Conservation (phyloP, 2,888 invertebrate genomes). For the Drosophila vallismaia region DNA sequence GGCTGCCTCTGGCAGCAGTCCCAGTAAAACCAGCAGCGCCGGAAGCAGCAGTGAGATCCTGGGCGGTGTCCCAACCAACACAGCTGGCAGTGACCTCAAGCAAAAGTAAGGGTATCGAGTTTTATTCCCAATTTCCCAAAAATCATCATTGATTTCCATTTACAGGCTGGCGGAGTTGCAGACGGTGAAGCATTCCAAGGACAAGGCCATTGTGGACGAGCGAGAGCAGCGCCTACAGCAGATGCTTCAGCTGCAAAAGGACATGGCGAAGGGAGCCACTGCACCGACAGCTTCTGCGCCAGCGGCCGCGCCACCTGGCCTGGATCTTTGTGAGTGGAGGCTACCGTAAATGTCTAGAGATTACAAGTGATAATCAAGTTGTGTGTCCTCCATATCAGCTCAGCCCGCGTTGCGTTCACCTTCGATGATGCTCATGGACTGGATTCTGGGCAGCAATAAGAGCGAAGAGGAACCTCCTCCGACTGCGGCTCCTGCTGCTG, state of each 20-base stretch:
- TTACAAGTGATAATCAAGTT: background rate
- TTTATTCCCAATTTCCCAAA: background rate
- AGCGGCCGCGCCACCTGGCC: constrained; percentile 76
- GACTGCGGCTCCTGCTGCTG: background rate
- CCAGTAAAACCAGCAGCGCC: constrained; percentile 40
- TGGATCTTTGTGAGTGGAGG: constrained; percentile 87
- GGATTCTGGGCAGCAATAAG: constrained; percentile 89
- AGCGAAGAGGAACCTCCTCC: constrained; percentile 45
- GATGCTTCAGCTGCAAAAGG: constrained; percentile 89
- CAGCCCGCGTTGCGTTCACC: constrained; percentile 89
- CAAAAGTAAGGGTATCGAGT: constrained; percentile 70
- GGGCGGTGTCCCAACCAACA: constrained; percentile 12
- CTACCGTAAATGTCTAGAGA: background rate
- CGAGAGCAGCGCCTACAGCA: constrained; percentile 90
- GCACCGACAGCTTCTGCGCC: constrained; percentile 68
- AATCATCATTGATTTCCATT: background rate
- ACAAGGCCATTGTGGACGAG: constrained; percentile 90
- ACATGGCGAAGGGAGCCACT: constrained; percentile 87
- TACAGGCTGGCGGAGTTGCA: constrained; percentile 87
- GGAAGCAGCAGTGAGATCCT: constrained; percentile 42
- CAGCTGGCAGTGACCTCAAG: constrained; percentile 74
- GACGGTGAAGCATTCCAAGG: constrained; percentile 89
- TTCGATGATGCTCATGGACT: constrained; percentile 91
- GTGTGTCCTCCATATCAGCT: background rate
- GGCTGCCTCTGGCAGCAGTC: constrained; percentile 33